These are phyloP conservation scores for Phymatocera aterrima DNA, from an alignment of 2,888 invertebrate species.

Conservation along the genomic window DNA sequence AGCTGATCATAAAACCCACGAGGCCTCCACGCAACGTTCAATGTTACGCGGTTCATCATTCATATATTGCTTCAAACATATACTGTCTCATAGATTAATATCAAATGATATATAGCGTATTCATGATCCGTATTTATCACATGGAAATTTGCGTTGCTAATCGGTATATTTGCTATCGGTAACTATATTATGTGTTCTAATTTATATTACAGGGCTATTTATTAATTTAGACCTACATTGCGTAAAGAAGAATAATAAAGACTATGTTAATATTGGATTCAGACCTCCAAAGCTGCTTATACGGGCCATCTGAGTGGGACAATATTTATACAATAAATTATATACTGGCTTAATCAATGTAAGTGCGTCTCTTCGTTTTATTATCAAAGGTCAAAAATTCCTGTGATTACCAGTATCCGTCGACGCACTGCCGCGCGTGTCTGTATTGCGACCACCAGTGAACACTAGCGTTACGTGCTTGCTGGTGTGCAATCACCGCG, in stretches of 20 bases:
- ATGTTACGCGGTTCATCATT: not conserved
- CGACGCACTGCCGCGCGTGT: too few species aligned
- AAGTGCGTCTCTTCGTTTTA: constrained; percentile 7
- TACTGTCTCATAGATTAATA: not conserved
- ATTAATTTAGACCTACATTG: too few species aligned
- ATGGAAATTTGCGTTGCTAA: too few species aligned
- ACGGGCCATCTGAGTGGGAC: constrained; percentile 4
- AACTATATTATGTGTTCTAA: too few species aligned
- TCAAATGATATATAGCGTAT: not conserved
- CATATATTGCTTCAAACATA: not conserved
- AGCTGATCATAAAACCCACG: not conserved
- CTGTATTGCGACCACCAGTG: too few species aligned
- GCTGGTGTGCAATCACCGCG: constrained; percentile 25
- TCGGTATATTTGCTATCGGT: too few species aligned
- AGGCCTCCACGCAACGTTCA: not conserved
- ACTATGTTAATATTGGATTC: too few species aligned
- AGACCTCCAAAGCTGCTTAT: constrained; percentile 23
- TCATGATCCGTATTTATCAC: too few species aligned
- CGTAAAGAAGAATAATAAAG: too few species aligned
- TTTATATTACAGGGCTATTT: too few species aligned
- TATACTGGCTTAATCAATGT: not conserved
- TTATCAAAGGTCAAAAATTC: constrained; percentile 27
- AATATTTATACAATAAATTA: constrained; percentile 21
- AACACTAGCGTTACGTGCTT: not conserved
- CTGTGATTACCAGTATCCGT: not conserved